These are phyloP conservation scores for Dicentrarchus labrax DNA, from an alignment of 2,113 vertebrate genomes.

Conservation along the genomic window DNA sequence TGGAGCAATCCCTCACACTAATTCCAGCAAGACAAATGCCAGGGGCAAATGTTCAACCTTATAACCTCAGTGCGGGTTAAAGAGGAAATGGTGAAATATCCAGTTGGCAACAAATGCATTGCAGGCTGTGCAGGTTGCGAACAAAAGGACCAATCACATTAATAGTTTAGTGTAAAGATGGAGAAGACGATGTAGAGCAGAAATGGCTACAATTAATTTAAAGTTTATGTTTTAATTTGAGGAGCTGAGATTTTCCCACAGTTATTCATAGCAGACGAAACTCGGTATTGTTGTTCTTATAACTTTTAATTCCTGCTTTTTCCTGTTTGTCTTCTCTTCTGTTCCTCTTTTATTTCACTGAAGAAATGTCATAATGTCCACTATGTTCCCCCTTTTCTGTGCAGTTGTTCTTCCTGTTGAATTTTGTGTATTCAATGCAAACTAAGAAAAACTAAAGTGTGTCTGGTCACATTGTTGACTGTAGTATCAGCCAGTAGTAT, in stretches of 20 bases:
- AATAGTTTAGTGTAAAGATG: background rate
- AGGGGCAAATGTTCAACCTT: background rate
- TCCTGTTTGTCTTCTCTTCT: background rate
- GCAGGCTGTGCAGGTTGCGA: background rate
- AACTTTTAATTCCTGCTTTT: background rate
- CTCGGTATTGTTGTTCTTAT: background rate
- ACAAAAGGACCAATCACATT: background rate
- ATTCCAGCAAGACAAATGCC: slow-evolving; percentile 5
- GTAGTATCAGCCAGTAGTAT: background rate
- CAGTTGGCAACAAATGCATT: background rate
- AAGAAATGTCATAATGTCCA: too few relatives aligned
- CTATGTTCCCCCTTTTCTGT: background rate
- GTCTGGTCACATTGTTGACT: background rate
- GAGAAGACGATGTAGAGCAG: background rate
- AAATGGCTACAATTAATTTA: background rate
- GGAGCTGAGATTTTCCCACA: background rate
- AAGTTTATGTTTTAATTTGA: background rate
- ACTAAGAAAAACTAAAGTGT: background rate
- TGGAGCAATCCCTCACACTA: slow-evolving; percentile 20
- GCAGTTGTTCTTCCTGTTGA: background rate
- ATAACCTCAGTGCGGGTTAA: background rate
- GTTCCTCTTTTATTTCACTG: background rate
- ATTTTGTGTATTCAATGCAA: background rate
- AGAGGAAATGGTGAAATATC: background rate
- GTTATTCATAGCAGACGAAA: background rate